These are phyloP conservation scores for Ceratotherium simum DNA, from an alignment of 2,113 vertebrate species.

Conservation along the genomic window DNA sequence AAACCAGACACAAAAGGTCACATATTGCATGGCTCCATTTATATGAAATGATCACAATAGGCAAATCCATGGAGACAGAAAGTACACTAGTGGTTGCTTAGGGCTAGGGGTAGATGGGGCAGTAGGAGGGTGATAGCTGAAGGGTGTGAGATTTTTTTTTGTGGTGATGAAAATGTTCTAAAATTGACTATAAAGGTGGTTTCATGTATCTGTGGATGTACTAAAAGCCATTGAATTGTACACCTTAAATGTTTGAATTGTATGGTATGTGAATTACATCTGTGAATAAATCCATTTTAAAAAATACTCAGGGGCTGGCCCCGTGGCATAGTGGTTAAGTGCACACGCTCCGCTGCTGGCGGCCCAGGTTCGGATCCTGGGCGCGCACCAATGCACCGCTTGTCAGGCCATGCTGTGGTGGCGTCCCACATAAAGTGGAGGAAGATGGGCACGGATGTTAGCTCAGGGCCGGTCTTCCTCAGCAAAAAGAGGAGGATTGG, in stretches of 20 bases:
- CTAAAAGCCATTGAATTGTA: neutral
- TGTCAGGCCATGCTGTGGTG: too few species aligned
- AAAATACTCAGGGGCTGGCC: neutral
- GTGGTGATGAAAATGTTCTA: neutral
- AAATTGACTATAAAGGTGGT: neutral
- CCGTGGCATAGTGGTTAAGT: too few species aligned
- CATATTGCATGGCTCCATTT: neutral
- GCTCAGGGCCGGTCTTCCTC: too few species aligned
- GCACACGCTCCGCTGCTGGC: too few species aligned
- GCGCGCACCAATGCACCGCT: too few species aligned
- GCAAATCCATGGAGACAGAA: neutral
- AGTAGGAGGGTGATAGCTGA: neutral
- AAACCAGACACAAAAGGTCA: neutral
- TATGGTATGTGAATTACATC: neutral
- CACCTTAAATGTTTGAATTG: neutral
- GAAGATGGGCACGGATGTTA: too few species aligned
- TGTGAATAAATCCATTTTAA: neutral
- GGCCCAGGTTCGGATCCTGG: too few species aligned
- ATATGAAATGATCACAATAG: neutral
- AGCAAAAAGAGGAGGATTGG: too few species aligned
- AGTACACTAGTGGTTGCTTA: neutral
- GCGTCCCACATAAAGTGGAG: too few species aligned
- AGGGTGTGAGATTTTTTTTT: neutral
- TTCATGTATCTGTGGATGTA: neutral
- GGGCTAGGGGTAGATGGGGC: fast-evolving